Percentiles rank a stretch among this genome's conserved stretches.
Conservation (phyloP, 1,140 invertebrate species). For the Protaetia brevitarsis region DNA sequence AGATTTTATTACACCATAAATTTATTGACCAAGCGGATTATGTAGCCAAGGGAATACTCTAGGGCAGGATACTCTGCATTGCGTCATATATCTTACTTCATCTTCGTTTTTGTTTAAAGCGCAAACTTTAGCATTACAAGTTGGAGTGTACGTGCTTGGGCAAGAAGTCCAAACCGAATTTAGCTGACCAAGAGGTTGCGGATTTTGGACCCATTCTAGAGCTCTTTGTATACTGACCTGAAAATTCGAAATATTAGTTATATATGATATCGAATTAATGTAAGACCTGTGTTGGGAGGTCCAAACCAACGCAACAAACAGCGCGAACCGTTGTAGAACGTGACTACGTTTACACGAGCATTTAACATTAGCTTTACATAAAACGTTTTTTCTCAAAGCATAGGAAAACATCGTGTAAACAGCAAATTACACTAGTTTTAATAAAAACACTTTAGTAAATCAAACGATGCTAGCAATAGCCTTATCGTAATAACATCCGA, state of each 20-base stretch:
- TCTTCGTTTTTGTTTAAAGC: slow-evolving; percentile 39
- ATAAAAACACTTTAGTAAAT: no score
- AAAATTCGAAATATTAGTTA: slow-evolving; percentile 3
- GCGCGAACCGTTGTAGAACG: no score
- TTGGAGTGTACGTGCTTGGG: slow-evolving; percentile 29
- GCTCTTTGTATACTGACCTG: slow-evolving; percentile 51
- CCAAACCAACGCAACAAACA: no score
- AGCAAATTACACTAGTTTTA: no score
- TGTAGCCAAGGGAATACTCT: slow-evolving; percentile 44
- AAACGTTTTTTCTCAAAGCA: no score
- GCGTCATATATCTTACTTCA: slow-evolving; percentile 38
- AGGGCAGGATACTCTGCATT: slow-evolving; percentile 41
- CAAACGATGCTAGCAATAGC: no score
- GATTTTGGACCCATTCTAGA: slow-evolving; percentile 60
- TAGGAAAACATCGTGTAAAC: no score
- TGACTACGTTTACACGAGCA: no score
- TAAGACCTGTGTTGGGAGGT: not conserved
- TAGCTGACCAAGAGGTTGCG: slow-evolving; percentile 49
- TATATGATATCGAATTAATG: not conserved
- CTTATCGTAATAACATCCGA: no score
- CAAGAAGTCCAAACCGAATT: slow-evolving; percentile 43
- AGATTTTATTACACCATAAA: not conserved
- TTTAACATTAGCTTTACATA: no score
- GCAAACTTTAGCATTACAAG: slow-evolving; percentile 35
- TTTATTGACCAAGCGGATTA: not conserved